These are phyloP conservation scores for Tubiluchus corallicola DNA, from an alignment of 2,888 invertebrate genomes.

Conservation along the genomic window DNA sequence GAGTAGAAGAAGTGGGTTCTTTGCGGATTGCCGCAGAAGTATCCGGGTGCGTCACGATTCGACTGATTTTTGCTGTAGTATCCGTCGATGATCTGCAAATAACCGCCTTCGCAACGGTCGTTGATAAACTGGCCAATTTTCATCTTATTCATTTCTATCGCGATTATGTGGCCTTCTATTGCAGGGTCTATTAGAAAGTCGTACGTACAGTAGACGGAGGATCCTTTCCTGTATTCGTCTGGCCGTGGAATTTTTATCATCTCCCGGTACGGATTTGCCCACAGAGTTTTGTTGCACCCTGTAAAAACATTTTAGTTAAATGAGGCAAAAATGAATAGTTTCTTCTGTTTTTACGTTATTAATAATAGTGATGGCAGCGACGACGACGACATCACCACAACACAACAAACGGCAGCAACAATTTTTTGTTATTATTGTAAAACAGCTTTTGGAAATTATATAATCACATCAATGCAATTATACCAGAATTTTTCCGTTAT, in stretches of 20 bases:
- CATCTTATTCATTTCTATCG: conserved; percentile 12
- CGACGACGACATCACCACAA: no score
- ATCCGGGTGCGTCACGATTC: conserved; percentile 39
- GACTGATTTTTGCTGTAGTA: not conserved
- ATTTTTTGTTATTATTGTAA: no score
- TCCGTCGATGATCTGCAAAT: conserved; percentile 12
- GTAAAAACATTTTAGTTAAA: no score
- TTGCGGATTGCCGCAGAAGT: conserved; percentile 81
- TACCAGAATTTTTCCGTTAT: no score
- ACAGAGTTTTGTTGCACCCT: conserved; percentile 71
- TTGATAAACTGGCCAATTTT: conserved; percentile 10
- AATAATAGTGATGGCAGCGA: no score
- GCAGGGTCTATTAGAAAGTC: conserved; percentile 58
- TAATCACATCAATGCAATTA: no score
- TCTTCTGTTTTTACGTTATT: no score
- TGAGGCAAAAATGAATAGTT: no score
- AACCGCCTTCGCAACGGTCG: conserved; percentile 10
- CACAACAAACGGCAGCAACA: no score
- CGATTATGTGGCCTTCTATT: conserved; percentile 68
- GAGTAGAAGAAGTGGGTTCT: conserved; percentile 86
- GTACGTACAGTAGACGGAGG: conserved; percentile 73
- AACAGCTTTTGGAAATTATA: no score
- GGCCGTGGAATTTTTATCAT: conserved; percentile 74
- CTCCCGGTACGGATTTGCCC: conserved; percentile 40
- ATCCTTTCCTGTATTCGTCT: conserved; percentile 56